A percentile compares a stretch with the other conserved stretches of the same genome.
Evolutionary conservation across 2,888 invertebrate species (phyloP).

Genomic region (Pandemis cinnamomeana): DNA sequence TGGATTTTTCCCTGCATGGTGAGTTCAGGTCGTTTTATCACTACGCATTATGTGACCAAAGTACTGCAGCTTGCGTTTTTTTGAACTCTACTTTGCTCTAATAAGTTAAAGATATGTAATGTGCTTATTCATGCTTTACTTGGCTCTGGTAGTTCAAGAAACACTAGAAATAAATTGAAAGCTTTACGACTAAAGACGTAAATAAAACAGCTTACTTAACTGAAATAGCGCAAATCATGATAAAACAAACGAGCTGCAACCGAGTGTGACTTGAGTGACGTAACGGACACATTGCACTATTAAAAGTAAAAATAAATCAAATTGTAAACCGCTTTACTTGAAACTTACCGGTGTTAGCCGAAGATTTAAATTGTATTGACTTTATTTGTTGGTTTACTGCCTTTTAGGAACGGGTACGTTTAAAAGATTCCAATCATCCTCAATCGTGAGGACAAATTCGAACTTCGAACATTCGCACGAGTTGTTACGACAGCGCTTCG

Average conservation of each 20-base stretch:
- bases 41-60: too few relatives aligned
- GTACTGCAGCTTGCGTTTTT: too few relatives aligned
- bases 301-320: conserved; percentile 3
- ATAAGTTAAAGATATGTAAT: background rate
- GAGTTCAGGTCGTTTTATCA: too few relatives aligned
- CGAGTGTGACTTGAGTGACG: conserved; percentile 23
- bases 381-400: background rate
- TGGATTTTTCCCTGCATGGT: too few relatives aligned
- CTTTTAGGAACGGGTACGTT: conserved; percentile 8
- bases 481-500: conserved; percentile 56
- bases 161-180: background rate
- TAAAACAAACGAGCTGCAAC: conserved; percentile 21
- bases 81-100: too few relatives aligned
- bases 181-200: conserved; percentile 1
- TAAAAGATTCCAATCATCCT: conserved; percentile 59
- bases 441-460: conserved; percentile 73
- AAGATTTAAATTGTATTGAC: background rate
- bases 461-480: conserved; percentile 70
- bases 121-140: too few relatives aligned
- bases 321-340: background rate
- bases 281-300: conserved; percentile 16
- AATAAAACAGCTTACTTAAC: conserved; percentile 14
- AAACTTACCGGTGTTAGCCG: background rate
- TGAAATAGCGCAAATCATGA: conserved; percentile 16
- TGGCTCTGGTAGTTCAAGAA: background rate